These are phyloP conservation scores for Sesia apiformis DNA, from an alignment of 2,888 invertebrate genomes.

Conservation along the genomic window DNA sequence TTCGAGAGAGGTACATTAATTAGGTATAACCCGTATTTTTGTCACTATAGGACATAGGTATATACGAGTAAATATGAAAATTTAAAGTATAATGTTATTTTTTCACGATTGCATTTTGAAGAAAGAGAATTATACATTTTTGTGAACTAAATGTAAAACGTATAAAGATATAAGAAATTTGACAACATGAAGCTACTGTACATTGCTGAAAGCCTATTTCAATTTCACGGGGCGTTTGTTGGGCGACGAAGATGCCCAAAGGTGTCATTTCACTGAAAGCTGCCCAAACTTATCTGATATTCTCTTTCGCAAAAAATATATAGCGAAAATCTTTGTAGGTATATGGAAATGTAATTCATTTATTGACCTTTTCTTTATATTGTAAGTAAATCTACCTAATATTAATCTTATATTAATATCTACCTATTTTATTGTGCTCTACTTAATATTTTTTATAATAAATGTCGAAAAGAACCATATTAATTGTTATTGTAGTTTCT, in stretches of 20 bases:
- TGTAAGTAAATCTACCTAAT: background rate
- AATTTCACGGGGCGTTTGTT: constrained; percentile 71
- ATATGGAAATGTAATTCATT: background rate
- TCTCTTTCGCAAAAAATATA: background rate
- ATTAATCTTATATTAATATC: background rate
- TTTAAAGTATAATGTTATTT: too few species aligned
- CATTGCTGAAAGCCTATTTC: constrained; percentile 58
- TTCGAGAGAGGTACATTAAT: too few species aligned
- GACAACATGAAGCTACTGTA: constrained; percentile 38
- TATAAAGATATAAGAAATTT: constrained; percentile 20
- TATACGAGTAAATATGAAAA: too few species aligned
- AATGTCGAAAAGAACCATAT: too few species aligned
- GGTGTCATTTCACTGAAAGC: constrained; percentile 64
- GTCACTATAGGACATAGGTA: too few species aligned
- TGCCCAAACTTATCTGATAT: constrained; percentile 47
- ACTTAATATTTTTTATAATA: too few species aligned
- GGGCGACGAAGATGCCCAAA: constrained; percentile 64
- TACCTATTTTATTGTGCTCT: too few species aligned
- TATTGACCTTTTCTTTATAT: background rate
- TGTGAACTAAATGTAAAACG: background rate
- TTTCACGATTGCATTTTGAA: too few species aligned
- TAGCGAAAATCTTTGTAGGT: background rate
- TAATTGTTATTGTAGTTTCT: too few species aligned
- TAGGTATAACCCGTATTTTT: too few species aligned
- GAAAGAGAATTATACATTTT: too few species aligned